phyloP scores from a whole-genome alignment of 2,113 vertebrate genomes.

The Phylloscopus trochilus region DNA sequence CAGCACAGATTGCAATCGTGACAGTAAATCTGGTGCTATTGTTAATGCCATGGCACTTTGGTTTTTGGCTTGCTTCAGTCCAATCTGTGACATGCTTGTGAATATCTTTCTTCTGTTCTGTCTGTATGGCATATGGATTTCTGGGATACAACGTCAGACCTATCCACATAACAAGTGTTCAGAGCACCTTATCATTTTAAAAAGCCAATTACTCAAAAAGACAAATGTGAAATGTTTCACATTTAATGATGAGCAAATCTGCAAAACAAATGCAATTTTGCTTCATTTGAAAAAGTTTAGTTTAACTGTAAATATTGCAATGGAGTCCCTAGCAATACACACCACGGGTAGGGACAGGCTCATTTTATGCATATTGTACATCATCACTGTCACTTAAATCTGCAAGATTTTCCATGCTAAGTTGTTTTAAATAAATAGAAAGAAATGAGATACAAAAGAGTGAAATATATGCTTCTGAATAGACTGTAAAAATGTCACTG shows the following conservation, averaged over 20 bases:
- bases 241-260: conserved; percentile 87
- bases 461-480: conserved; percentile 81
- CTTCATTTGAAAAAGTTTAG: conserved; percentile 81
- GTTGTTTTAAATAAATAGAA: conserved; percentile 83
- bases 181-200: conserved; percentile 89
- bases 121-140: conserved; percentile 93
- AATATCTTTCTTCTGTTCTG: conserved; percentile 90
- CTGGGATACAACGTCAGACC: conserved; percentile 88
- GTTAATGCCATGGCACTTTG: conserved; percentile 89
- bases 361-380: conserved; percentile 83
- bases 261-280: conserved; percentile 86
- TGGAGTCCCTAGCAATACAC: conserved; percentile 83
- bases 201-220: conserved; percentile 89
- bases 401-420: conserved; percentile 79
- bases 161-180: conserved; percentile 89
- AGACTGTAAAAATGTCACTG: conserved; percentile 84
- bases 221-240: conserved; percentile 90
- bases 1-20: conserved; percentile 91
- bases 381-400: conserved; percentile 86
- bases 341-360: conserved; percentile 77
- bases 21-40: conserved; percentile 92
- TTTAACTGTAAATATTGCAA: conserved; percentile 87
- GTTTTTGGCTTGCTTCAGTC: conserved; percentile 87
- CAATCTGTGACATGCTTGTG: conserved; percentile 91
- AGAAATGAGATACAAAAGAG: conserved; percentile 83